Evolutionary conservation across 2,888 invertebrate species (phyloP), one percentile per base, ranked within the genome.

Genomic region (Bibio marci): DNA sequence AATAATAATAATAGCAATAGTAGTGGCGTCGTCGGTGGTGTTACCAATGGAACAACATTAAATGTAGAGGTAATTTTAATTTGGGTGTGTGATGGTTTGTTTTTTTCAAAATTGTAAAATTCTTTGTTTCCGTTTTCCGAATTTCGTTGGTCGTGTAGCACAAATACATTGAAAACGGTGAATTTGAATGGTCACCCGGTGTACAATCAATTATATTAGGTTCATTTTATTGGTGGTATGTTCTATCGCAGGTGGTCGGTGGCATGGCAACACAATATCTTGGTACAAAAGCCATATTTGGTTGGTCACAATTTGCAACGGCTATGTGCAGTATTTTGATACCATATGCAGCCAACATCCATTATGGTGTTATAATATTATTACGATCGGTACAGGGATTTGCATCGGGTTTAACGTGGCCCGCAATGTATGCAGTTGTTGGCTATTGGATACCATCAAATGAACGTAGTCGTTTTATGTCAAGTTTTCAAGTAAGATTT

Each of bases 161-260:
- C 4, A 6, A 22, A 22, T 6, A 22, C 22, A 22, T 22, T 13
- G 41, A 41, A 14, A 30, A 19, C 14, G 48, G 45, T 35, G 48
- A 39, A 47, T 70, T 76, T 48, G 64, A 73, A 41, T 79, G 77
- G 78, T 70, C 70, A 43, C 63, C 70, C 22, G 56, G 66, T 22
- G 65, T 71, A n/a, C 76, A 76, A 53, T 71, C 74, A 11, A 64
- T 71, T 40, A 73, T 79, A 40, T 54, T 76, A 30, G 67, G 76
- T 35, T 76, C 76, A 2, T 79, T 78, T 55, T 79, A 76, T 56
- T 77, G 77, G 77, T 76, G 76, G 46, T 78, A 79, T 55, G 76
- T 78, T 42, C 57, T 78, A 12, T 76, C 76, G 1, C 78, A 78
- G 61, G 62, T 65, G 31, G 72, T 73, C 18, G 78, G 78, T 12